phyloP scores from a whole-genome alignment of 2,797 vertebrate species.

The Sebastes steindachneri region DNA sequence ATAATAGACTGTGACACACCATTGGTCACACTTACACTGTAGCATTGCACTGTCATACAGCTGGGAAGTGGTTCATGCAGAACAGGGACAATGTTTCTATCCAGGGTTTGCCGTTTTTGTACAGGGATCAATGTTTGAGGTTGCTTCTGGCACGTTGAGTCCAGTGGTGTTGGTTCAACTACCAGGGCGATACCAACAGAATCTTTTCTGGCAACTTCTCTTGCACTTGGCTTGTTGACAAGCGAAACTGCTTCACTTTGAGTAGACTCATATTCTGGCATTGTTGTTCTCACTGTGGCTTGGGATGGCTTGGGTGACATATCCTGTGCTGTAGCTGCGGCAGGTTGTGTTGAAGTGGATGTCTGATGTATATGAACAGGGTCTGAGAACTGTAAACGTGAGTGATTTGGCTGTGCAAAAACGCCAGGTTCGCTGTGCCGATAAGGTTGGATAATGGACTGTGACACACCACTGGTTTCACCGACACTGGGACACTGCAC shows the following conservation, averaged over 20 bases:
- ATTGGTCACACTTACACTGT: slow-evolving; percentile 1
- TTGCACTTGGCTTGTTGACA: slow-evolving; percentile 64
- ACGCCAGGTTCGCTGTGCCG: slow-evolving; percentile 12
- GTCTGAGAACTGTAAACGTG: neutral
- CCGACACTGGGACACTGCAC: neutral
- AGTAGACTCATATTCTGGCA: slow-evolving; percentile 4
- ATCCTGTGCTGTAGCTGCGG: slow-evolving; percentile 76
- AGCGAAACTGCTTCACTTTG: slow-evolving; percentile 68
- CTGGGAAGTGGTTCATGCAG: neutral
- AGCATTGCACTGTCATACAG: neutral
- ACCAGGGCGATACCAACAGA: slow-evolving; percentile 72
- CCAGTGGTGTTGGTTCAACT: slow-evolving; percentile 49
- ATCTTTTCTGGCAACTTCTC: slow-evolving; percentile 49
- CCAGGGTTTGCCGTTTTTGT: slow-evolving; percentile 12
- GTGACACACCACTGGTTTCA: slow-evolving; percentile 9
- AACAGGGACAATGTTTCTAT: slow-evolving; percentile 11
- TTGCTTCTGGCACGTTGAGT: slow-evolving; percentile 22
- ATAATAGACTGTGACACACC: slow-evolving; percentile 2
- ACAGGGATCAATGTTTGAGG: neutral
- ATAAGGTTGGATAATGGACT: slow-evolving; percentile 9
- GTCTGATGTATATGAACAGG: slow-evolving; percentile 19
- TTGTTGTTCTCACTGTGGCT: neutral
- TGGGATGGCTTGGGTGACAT: slow-evolving; percentile 72
- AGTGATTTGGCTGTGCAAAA: slow-evolving; percentile 12
- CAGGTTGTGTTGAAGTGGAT: slow-evolving; percentile 48